These are phyloP conservation scores for Nothura maculosa DNA, from an alignment of 2,797 vertebrate species.

Conservation along the genomic window DNA sequence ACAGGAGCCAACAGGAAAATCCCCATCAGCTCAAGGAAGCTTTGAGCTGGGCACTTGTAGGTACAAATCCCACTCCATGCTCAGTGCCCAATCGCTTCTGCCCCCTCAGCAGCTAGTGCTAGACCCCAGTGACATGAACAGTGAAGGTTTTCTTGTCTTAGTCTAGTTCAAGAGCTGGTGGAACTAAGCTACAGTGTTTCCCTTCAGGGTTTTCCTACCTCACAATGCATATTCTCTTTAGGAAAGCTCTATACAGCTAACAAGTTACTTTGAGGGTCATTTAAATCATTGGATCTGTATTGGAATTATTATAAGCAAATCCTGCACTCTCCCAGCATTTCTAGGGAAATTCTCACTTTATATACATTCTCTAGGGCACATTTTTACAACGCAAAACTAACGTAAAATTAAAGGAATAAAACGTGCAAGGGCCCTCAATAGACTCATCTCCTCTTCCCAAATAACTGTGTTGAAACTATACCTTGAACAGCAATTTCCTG, in stretches of 20 bases:
- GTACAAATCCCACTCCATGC: not conserved
- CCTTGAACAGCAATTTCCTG: constrained; percentile 92
- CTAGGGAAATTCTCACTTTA: not conserved
- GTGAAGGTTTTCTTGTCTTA: not conserved
- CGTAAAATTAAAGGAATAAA: not conserved
- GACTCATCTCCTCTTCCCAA: not conserved
- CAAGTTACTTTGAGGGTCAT: not conserved
- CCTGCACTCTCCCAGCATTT: not conserved
- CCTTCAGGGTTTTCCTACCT: not conserved
- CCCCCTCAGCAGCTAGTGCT: not conserved
- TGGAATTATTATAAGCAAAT: not conserved
- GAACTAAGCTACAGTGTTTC: not conserved
- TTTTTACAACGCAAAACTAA: not conserved
- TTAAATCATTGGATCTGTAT: not conserved
- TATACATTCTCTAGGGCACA: not conserved
- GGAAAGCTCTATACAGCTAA: not conserved
- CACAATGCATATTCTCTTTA: not conserved
- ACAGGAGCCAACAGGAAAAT: not conserved
- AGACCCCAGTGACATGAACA: not conserved
- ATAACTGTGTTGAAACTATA: constrained; percentile 61
- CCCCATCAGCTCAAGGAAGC: not conserved
- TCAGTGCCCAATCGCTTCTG: not conserved
- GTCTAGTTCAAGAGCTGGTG: not conserved
- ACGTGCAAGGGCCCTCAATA: not conserved
- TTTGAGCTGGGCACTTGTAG: not conserved